Evolutionary conservation across 2,888 invertebrate species (phyloP), one percentile per base, ranked within the genome.

Genomic region (Nesidiocoris tenuis): DNA sequence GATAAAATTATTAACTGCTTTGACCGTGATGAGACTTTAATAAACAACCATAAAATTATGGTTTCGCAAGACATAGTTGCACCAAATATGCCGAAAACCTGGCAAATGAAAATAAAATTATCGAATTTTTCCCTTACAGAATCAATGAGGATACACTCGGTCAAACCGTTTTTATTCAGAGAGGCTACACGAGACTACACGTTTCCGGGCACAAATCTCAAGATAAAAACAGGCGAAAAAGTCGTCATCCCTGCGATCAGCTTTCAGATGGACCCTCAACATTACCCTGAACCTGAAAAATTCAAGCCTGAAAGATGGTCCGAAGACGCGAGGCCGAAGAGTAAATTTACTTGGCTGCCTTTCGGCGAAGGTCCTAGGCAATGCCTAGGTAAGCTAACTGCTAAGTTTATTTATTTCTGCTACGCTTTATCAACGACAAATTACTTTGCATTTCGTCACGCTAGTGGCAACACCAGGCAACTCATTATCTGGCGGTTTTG

Each of bases 381-480:
- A 75, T 75, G 75, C 39, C 12, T 75, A 12, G 75, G 75, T 75
- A 70, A 61, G 39, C n/a, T n/a, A n/a, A n/a, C n/a, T n/a, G n/a
- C n/a, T n/a, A n/a, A n/a, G n/a, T n/a, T n/a, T n/a, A n/a, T n/a
- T n/a, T n/a, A n/a, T n/a, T n/a, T n/a, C n/a, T n/a, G n/a, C n/a
- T n/a, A n/a, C n/a, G n/a, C n/a, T n/a, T n/a, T n/a, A n/a, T n/a
- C n/a, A n/a, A n/a, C n/a, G n/a, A n/a, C n/a, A n/a, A n/a, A n/a
- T n/a, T n/a, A n/a, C n/a, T n/a, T n/a, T n/a, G n/a, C n/a, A n/a
- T n/a, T n/a, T n/a, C n/a, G n/a, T n/a, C n/a, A n/a, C n/a, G n/a
- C n/a, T n/a, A n/a, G n/a, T n/a, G n/a, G n/a, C n/a, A n/a, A n/a
- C n/a, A n/a, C n/a, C n/a, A n/a, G n/a, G n/a, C n/a, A n/a, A n/a